These are phyloP conservation scores for Apodemus agrarius DNA, from an alignment of 2,797 vertebrate species.

Conservation along the genomic window DNA sequence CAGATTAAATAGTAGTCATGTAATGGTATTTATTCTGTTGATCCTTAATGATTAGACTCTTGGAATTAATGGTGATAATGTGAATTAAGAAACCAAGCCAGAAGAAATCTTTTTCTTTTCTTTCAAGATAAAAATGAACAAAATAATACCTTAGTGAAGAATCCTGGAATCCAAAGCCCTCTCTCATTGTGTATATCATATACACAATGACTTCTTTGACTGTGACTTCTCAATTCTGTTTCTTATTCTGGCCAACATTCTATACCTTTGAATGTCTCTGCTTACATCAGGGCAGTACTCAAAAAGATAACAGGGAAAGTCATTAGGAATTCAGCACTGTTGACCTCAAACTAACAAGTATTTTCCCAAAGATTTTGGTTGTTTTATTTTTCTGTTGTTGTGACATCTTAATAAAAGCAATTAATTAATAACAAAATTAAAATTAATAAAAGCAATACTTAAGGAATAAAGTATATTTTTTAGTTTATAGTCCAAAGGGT, in stretches of 20 bases:
- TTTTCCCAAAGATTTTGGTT: background rate
- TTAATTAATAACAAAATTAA: too few species aligned
- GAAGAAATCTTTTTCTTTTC: background rate
- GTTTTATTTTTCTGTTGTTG: background rate
- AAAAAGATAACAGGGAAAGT: background rate
- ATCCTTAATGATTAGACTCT: constrained; percentile 42
- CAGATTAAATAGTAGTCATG: constrained; percentile 39
- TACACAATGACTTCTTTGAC: background rate
- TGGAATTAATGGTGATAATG: constrained; percentile 47
- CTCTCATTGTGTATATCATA: background rate
- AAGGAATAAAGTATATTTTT: background rate
- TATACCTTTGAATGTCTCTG: background rate
- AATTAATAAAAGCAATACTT: background rate
- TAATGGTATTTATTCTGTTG: constrained; percentile 47
- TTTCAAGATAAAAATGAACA: constrained; percentile 31
- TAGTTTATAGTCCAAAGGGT: background rate
- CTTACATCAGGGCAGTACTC: background rate
- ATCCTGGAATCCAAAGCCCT: background rate
- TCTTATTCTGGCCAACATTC: constrained; percentile 24
- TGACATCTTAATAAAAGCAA: background rate
- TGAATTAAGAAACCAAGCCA: constrained; percentile 21
- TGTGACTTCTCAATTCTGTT: background rate
- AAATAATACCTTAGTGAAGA: background rate
- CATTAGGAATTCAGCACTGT: background rate
- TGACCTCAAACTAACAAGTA: background rate